phyloP scores from a whole-genome alignment of 2,888 invertebrate genomes.

The Cheilosia vulpina region DNA sequence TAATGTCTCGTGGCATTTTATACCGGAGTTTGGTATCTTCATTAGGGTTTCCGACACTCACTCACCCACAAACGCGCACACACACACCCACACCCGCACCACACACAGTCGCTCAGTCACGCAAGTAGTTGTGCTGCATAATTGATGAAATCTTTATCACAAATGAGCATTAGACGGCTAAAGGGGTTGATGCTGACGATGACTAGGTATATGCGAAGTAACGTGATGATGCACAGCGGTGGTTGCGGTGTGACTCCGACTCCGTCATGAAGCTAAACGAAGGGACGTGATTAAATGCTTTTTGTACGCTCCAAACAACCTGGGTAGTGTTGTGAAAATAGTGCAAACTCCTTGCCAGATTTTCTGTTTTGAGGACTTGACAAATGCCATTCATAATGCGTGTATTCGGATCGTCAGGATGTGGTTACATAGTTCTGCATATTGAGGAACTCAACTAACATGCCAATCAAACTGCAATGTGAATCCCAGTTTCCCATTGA shows the following conservation, averaged over 20 bases:
- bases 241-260: constrained; percentile 1
- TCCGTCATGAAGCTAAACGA: constrained; percentile 14
- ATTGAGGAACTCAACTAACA: too few relatives aligned
- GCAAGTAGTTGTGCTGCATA: constrained; percentile 36
- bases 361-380: background rate
- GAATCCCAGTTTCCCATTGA: background rate
- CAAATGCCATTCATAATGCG: background rate
- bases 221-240: constrained; percentile 18
- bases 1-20: constrained; percentile 66
- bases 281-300: constrained; percentile 7
- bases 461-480: too few relatives aligned
- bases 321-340: background rate
- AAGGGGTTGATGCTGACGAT: constrained; percentile 18
- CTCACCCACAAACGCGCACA: background rate
- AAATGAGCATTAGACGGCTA: constrained; percentile 39
- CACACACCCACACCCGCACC: background rate
- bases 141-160: constrained; percentile 62
- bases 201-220: constrained; percentile 32
- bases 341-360: background rate
- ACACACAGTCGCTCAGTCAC: too few relatives aligned
- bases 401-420: background rate
- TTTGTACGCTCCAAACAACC: background rate
- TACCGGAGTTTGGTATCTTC: constrained; percentile 51
- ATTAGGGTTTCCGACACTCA: constrained; percentile 24
- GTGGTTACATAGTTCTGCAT: too few relatives aligned